A percentile compares a stretch with the other conserved stretches of the same genome.
phyloP scores from a whole-genome alignment of 2,888 invertebrate species.

The Dryobota labecula region DNA sequence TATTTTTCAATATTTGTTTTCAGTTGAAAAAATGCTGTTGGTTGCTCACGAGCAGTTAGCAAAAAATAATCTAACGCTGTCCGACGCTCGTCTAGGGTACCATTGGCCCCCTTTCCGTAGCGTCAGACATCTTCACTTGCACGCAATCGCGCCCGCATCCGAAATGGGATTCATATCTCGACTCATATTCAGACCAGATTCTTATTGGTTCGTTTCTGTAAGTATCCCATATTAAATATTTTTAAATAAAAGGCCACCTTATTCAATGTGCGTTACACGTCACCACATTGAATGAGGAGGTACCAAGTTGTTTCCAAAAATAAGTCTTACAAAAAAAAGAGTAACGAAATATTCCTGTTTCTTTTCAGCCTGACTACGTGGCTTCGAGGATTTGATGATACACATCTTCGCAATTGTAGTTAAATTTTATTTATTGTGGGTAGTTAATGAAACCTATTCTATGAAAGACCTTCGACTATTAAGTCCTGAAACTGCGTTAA shows the following conservation, averaged over 20 bases:
- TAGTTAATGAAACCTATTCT: background rate
- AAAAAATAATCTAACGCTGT: conserved; percentile 85
- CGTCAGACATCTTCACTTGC: conserved; percentile 95
- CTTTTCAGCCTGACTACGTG: conserved; percentile 89
- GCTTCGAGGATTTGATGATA: conserved; percentile 80
- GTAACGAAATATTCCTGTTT: conserved; percentile 56
- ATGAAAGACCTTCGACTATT: background rate
- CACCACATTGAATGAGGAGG: background rate
- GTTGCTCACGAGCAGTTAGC: conserved; percentile 84
- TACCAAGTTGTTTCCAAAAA: background rate
- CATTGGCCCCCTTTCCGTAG: conserved; percentile 98
- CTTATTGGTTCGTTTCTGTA: conserved; percentile 96
- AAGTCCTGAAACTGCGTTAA: too few relatives aligned
- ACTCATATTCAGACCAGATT: conserved; percentile 93
- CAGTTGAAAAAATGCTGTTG: conserved; percentile 93
- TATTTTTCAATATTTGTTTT: conserved; percentile 57
- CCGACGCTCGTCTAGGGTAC: conserved; percentile 92
- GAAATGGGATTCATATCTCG: conserved; percentile 93
- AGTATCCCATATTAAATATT: conserved; percentile 81
- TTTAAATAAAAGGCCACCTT: background rate
- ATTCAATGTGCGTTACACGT: background rate
- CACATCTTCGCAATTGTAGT: conserved; percentile 21
- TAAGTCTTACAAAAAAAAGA: background rate
- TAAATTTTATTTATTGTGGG: conserved; percentile 28
- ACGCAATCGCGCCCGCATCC: conserved; percentile 94